Evolutionary conservation across 2,113 vertebrate genomes (phyloP).

Genomic region (Erythrocercus mccallii): DNA sequence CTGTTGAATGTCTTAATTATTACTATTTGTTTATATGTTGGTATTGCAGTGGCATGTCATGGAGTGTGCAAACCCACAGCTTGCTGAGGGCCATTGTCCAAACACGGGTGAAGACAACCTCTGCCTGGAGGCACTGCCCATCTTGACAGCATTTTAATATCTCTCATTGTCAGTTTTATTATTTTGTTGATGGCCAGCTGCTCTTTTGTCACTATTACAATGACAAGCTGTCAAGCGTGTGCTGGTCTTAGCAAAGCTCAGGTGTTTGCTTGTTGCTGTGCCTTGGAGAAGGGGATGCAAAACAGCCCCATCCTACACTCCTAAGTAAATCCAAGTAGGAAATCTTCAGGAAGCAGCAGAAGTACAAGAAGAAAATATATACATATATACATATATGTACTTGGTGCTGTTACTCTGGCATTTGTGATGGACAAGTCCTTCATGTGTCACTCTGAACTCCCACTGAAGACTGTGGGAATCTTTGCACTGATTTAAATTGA

Average conservation of each 20-base stretch:
- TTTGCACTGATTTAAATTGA: background rate
- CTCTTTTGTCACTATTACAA: background rate
- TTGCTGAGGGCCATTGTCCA: background rate
- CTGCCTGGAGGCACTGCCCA: background rate
- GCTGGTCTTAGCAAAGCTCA: background rate
- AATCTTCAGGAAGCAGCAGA: background rate
- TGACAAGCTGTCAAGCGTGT: background rate
- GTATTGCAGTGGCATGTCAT: background rate
- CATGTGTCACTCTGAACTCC: background rate
- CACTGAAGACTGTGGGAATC: background rate
- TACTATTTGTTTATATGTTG: background rate
- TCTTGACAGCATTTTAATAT: background rate
- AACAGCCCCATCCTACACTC: background rate
- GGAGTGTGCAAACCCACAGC: background rate
- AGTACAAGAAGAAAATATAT: background rate
- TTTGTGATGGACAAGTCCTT: background rate
- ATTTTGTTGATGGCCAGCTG: background rate
- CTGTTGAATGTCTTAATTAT: background rate
- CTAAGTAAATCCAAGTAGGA: background rate
- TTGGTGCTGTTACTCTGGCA: background rate
- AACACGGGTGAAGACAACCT: background rate
- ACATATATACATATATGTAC: background rate
- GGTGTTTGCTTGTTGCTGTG: background rate
- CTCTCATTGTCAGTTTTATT: background rate
- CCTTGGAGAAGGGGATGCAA: background rate